Evolutionary conservation across 2,113 vertebrate species (phyloP), one percentile per base, ranked within the genome.

Genomic region (Theropithecus gelada): DNA sequence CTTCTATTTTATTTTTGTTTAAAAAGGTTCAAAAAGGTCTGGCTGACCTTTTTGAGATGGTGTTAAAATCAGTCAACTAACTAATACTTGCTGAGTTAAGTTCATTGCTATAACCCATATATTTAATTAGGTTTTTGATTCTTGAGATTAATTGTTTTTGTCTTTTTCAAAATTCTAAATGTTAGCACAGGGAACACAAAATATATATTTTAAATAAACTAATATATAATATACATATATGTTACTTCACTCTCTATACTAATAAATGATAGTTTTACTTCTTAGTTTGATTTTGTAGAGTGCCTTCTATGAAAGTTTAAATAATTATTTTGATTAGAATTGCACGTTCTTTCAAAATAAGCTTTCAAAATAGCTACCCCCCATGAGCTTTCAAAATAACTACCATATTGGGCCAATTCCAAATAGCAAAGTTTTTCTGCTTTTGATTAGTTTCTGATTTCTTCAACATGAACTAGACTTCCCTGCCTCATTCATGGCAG

Each of bases 371-470:
- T 96, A 96, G 80, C 52, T 93, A 86, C 70, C 11, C 57, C 40
- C 61, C n/a, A 64, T 55, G 52, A 55, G 52, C 52, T 55, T 55
- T 55, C 52, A 55, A 87, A 92, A 61, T 96, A 96, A 83, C 52
- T 93, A 86, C 75, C 18, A 25, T 85, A 86, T 83, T 27, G 5
- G 20, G 27, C 1, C 52, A 88, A 91, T 93, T 3, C 9, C 82
- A 94, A 92, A 76, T 86, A 88, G 17, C 30, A 90, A 95, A 95
- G 32, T 50, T 50, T 50, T 50, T 93, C 52, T 96, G 32, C 25
- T 91, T 96, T 91, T 95, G 95, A 84, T 94, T 97, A 79, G 30
- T 90, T 90, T 94, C 55, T 92, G 27, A 52, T 50, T 96, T 95
- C 25, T 50, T 96, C 55, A 97, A 20, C 10, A 20, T 78, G 68